These are phyloP conservation scores for Willisornis vidua DNA, from an alignment of 2,113 vertebrate genomes.

Conservation along the genomic window DNA sequence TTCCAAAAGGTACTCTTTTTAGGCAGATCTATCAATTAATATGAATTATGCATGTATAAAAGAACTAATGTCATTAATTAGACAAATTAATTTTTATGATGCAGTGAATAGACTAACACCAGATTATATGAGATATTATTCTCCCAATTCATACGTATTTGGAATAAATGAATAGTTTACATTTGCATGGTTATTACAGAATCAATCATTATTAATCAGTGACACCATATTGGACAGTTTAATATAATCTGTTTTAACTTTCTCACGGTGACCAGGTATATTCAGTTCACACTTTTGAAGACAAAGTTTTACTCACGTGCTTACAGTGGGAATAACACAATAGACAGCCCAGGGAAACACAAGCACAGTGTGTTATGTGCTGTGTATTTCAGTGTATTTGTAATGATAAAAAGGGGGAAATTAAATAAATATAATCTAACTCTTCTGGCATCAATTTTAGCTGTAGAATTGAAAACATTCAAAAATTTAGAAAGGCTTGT, in stretches of 20 bases:
- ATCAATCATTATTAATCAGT: conserved; percentile 71
- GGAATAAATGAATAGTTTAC: conserved; percentile 80
- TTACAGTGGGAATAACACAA: neutral
- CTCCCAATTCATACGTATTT: conserved; percentile 58
- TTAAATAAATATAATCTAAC: conserved; percentile 57
- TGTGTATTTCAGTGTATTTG: neutral
- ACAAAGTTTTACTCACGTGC: neutral
- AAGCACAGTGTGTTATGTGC: neutral
- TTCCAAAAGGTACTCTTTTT: conserved; percentile 91
- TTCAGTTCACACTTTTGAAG: neutral
- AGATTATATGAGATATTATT: conserved; percentile 78
- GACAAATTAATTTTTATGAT: conserved; percentile 96
- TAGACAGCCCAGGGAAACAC: neutral
- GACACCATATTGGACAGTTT: conserved; percentile 3
- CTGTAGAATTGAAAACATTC: conserved; percentile 56
- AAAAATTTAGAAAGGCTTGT: conserved; percentile 47
- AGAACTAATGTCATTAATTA: conserved; percentile 98
- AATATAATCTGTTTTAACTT: conserved; percentile 18
- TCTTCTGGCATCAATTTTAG: conserved; percentile 67
- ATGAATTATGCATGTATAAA: conserved; percentile 98
- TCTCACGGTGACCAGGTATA: conserved; percentile 18
- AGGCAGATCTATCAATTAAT: conserved; percentile 95
- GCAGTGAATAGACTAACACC: conserved; percentile 84
- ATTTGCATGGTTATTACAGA: conserved; percentile 75
- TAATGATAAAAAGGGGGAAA: conserved; percentile 44